Evolutionary conservation across 2,113 vertebrate species (phyloP), one percentile per base, ranked within the genome.

Genomic region (Coreoperca whiteheadi): DNA sequence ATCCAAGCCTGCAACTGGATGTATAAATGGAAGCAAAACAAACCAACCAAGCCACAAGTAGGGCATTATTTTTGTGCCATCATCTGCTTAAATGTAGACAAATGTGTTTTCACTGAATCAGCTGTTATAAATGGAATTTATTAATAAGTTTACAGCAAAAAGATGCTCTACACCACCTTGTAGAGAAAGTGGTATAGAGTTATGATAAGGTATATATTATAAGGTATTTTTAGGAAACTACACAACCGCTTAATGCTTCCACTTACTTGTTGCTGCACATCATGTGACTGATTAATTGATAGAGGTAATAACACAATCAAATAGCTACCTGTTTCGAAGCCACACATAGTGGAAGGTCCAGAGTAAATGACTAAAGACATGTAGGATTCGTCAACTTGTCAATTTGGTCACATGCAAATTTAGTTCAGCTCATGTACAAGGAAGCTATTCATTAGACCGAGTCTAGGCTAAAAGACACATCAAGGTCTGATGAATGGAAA

Each of bases 401-500:
- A 68, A 5, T 82, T 64, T 61, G 21, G 37, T 37, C 74, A 59
- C 85, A 87, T 88, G 76, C 66, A 53, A 82, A 86, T 84, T 66
- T 79, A 41, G 46, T 79, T 57, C 51, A 37, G 56, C 48, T 39
- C 69, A 30, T 41, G 48, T 50, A 66, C 41, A 89, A 75, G 53
- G 68, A 74, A 59, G 53, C 73, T 86, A 70, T 81, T 85, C 74
- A 84, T 84, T 59, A 77, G 32, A 56, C 2, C 12, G 12, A 60
- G 65, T 82, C 28, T 28, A 15, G 39, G 25, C 74, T 66, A 21
- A 65, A 72, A 82, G 76, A 76, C 76, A 78, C 70, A 66, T 75
- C 57, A n/a, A 50, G 68, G 54, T 53, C 64, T 72, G 56, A 84
- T 87, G 83, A 87, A 75, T 48, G 30, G 77, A 86, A 80, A 78